Percentiles rank a stretch among this genome's conserved stretches.
Evolutionary conservation across 2,888 invertebrate genomes (phyloP).

Genomic region (Drosophila paramelanica): DNA sequence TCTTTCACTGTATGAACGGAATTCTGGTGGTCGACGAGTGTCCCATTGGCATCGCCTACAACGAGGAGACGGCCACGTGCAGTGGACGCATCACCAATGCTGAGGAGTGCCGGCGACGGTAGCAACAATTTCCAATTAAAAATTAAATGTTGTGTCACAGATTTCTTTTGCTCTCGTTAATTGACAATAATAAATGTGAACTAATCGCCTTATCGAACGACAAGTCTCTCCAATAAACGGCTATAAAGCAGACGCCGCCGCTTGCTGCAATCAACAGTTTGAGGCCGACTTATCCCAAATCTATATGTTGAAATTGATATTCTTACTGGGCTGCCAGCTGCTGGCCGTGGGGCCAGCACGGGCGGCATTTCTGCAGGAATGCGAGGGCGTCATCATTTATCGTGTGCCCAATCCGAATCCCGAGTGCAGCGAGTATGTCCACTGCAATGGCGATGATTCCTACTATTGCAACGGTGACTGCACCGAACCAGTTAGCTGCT

Average conservation of each 20-base stretch:
- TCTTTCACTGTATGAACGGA: slow-evolving; percentile 63
- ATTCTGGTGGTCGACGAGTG: slow-evolving; percentile 76
- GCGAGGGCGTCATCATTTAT: slow-evolving; percentile 61
- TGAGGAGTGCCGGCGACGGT: slow-evolving; percentile 6
- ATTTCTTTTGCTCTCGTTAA: slow-evolving; percentile 19
- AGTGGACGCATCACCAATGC: slow-evolving; percentile 35
- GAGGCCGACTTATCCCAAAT: slow-evolving; percentile 12
- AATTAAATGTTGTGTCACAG: slow-evolving; percentile 37
- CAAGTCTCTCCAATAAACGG: slow-evolving; percentile 7
- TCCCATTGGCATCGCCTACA: slow-evolving; percentile 71
- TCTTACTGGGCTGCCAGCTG: slow-evolving; percentile 49
- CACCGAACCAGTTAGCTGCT: slow-evolving; percentile 50
- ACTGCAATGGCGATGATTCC: slow-evolving; percentile 76
- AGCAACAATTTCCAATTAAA: slow-evolving; percentile 57
- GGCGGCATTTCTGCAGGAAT: slow-evolving; percentile 69
- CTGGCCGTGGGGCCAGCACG: slow-evolving; percentile 8
- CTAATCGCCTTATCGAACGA: slow-evolving; percentile 54
- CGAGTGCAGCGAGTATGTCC: slow-evolving; percentile 74
- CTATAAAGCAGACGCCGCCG: slow-evolving; percentile 57
- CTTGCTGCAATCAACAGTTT: slow-evolving; percentile 40
- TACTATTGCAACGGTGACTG: slow-evolving; percentile 74
- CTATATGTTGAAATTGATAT: slow-evolving; percentile 54
- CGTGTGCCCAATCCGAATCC: slow-evolving; percentile 58
- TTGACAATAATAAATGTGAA: slow-evolving; percentile 54
- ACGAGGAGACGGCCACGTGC: slow-evolving; percentile 42